Evolutionary conservation across 1,140 invertebrate genomes (phyloP).

Genomic region (Phymastichus coffea): DNA sequence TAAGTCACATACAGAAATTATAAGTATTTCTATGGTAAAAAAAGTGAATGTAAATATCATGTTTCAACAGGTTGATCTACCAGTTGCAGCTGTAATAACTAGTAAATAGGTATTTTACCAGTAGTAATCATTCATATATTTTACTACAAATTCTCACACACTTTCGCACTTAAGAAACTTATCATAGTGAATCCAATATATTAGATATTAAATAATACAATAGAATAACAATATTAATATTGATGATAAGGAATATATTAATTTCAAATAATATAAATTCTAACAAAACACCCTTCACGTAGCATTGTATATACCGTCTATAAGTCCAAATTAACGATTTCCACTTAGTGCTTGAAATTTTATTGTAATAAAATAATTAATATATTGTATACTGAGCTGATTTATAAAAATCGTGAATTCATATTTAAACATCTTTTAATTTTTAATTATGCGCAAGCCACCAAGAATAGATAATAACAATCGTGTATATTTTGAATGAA

Average conservation of each 20-base stretch:
- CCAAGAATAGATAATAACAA: too few relatives aligned
- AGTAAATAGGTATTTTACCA: too few relatives aligned
- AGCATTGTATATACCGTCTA: slow-evolving; percentile 45
- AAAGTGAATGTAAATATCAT: too few relatives aligned
- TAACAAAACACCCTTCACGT: slow-evolving; percentile 50
- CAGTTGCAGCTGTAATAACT: too few relatives aligned
- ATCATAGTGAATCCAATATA: slow-evolving; percentile 50
- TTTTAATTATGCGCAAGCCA: slow-evolving; percentile 17
- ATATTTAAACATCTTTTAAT: slow-evolving; percentile 21
- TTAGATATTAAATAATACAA: slow-evolving; percentile 53
- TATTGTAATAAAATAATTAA: slow-evolving; percentile 37
- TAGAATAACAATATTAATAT: slow-evolving; percentile 42
- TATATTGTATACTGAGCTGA: slow-evolving; percentile 12
- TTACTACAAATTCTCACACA: slow-evolving; percentile 25
- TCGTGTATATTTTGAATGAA: slow-evolving; percentile 13
- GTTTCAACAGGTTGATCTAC: too few relatives aligned
- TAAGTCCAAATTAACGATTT: slow-evolving; percentile 45
- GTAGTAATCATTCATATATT: slow-evolving; percentile 23
- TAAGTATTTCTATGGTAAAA: too few relatives aligned
- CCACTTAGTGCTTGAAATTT: slow-evolving; percentile 36
- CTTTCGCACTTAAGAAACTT: slow-evolving; percentile 40
- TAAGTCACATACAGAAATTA: too few relatives aligned
- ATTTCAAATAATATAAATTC: slow-evolving; percentile 55
- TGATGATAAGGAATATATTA: slow-evolving; percentile 50
- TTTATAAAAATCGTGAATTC: slow-evolving; percentile 4